Evolutionary conservation across 1,140 invertebrate genomes (phyloP).

Genomic region (Drepana arcuata): DNA sequence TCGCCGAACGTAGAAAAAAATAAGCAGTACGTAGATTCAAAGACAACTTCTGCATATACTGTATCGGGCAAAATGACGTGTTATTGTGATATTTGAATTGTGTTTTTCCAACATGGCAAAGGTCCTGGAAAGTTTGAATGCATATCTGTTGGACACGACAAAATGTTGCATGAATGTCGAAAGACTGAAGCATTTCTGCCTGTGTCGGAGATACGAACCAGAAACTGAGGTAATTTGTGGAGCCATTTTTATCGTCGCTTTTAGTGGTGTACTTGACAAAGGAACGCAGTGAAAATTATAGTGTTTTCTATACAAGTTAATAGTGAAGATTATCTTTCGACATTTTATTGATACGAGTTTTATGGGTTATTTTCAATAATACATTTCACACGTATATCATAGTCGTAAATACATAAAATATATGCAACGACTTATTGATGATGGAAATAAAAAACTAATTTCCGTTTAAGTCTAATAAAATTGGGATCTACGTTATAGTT

Average conservation of each 20-base stretch:
- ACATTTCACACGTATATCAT: no score
- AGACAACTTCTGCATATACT: conserved; percentile 10
- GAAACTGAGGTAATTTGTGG: conserved; percentile 44
- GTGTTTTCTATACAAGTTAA: conserved; percentile 1
- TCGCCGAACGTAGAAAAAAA: conserved; percentile 11
- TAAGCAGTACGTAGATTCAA: conserved; percentile 12
- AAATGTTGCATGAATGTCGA: conserved; percentile 52
- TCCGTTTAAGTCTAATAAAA: no score
- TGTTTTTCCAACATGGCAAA: conserved; percentile 56
- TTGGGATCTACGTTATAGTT: no score
- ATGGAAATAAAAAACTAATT: no score
- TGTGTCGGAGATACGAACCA: conserved; percentile 44
- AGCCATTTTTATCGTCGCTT: not conserved
- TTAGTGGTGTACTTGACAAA: no score
- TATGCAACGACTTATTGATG: no score
- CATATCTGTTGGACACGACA: conserved; percentile 43
- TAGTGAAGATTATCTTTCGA: not conserved
- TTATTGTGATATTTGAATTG: no score
- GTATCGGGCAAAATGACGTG: conserved; percentile 16
- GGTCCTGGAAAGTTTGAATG: conserved; percentile 52
- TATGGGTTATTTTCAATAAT: no score
- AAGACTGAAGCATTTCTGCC: conserved; percentile 55
- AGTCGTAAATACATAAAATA: no score
- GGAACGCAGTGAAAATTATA: no score
- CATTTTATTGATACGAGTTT: not conserved